Evolutionary conservation across 2,113 vertebrate species (phyloP), one percentile per base, ranked within the genome.

Genomic region (Osmerus eperlanus): DNA sequence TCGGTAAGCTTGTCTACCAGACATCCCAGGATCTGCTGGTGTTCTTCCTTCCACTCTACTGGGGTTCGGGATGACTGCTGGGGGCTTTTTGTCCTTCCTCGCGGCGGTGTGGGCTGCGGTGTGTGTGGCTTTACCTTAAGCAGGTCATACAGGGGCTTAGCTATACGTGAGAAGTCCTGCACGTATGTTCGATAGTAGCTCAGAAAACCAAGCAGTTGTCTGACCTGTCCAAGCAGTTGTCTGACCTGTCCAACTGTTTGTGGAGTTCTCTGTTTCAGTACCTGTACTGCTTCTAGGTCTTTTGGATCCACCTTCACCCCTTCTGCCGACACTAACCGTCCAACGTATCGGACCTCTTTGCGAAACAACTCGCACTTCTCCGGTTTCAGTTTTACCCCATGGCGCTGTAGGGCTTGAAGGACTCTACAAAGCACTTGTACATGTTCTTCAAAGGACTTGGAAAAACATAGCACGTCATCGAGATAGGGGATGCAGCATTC

Each of bases 141-240:
- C 3, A 78, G 65, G 21, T 83, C 78, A 52, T 81, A 77, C 21
- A 83, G 75, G 0, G 76, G 75, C 7, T 75, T 78, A 3, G 75
- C 79, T 2, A 83, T 72, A 28, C 54, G 12, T 1, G 75, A 75
- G 51, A 81, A 79, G 25, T 79, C 70, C 53, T 77, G 79, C 18
- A 78, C 71, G 28, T 83, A 71, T 0, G 72, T 64, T 2, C 75
- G 60, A 28, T 73, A 83, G 16, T 83, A 82, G 1, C 72, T 63
- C 19, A 83, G 28, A 13, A 82, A 82, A 0, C 80, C 76, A 1
- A 61, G 60, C 6, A 77, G 72, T 25, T 25, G 25, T 25, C 64
- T 28, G n/a, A n/a, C n/a, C n/a, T n/a, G n/a, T n/a, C n/a, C n/a
- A n/a, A n/a, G n/a, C n/a, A n/a, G n/a, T n/a, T n/a, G 70, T 63